A percentile compares a stretch with the other conserved stretches of the same genome.
These are phyloP conservation scores for Montipora capricornis DNA, from an alignment of 64 coral and sea anemone genomes.

Conservation along the genomic window DNA sequence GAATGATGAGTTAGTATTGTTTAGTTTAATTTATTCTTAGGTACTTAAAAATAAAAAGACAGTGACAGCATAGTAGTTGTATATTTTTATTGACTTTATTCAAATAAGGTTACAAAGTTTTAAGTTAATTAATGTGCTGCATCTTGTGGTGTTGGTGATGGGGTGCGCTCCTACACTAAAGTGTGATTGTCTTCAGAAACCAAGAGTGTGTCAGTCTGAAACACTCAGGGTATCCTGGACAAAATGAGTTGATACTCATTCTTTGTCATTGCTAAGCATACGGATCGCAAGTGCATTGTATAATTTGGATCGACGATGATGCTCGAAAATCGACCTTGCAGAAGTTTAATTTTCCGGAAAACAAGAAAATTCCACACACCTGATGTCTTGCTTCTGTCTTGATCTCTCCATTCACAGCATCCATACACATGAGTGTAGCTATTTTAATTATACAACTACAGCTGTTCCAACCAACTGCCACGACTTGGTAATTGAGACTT, in stretches of 20 bases:
- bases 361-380: neutral
- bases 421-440: neutral
- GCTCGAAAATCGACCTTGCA: neutral
- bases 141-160: neutral
- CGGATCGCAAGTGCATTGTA: neutral
- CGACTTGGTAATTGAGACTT: too few relatives aligned
- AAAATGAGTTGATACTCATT: neutral
- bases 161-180: neutral
- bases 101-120: neutral
- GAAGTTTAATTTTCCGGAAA: neutral
- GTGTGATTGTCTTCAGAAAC: neutral
- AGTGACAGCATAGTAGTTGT: too few relatives aligned
- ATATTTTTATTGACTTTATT: neutral
- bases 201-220: neutral
- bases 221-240: neutral
- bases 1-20: too few relatives aligned
- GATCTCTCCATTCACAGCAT: neutral
- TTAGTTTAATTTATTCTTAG: too few relatives aligned
- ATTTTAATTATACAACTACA: neutral
- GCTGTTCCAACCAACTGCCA: neutral
- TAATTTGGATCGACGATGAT: neutral
- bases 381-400: neutral
- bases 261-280: neutral
- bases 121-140: neutral
- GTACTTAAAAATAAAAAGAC: too few relatives aligned